A percentile compares a stretch with the other conserved stretches of the same genome.
These are phyloP conservation scores for Sebastes itinus DNA, from an alignment of 2,797 vertebrate genomes.

Conservation along the genomic window DNA sequence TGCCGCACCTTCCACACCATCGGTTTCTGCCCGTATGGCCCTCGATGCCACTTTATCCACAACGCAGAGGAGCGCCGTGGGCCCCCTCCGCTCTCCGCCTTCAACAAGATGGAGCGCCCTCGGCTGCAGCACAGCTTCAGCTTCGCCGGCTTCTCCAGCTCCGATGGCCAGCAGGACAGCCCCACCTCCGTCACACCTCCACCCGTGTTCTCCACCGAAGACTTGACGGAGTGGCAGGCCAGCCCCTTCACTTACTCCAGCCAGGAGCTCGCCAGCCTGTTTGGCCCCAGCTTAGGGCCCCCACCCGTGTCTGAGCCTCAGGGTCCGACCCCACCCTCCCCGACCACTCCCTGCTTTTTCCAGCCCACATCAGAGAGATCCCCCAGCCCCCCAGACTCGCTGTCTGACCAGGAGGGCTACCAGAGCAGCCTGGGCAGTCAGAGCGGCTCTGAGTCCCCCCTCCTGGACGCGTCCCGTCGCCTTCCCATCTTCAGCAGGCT, in stretches of 20 bases:
- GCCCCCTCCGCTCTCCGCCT: constrained; percentile 71
- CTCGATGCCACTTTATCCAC: constrained; percentile 89
- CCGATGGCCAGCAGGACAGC: constrained; percentile 84
- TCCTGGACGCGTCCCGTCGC: constrained; percentile 87
- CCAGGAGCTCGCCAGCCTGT: constrained; percentile 87
- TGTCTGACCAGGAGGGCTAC: constrained; percentile 91
- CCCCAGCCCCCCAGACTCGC: constrained; percentile 86
- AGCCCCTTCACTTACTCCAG: constrained; percentile 86
- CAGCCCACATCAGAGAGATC: constrained; percentile 85
- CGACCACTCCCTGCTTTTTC: constrained; percentile 82
- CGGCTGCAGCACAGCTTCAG: constrained; percentile 91
- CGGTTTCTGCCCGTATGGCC: constrained; percentile 86
- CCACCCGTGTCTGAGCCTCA: constrained; percentile 40
- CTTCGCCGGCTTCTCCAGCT: constrained; percentile 88
- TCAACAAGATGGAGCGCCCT: constrained; percentile 80
- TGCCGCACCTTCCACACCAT: constrained; percentile 89
- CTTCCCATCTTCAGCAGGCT: constrained; percentile 95
- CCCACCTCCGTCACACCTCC: constrained; percentile 89
- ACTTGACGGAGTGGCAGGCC: constrained; percentile 84
- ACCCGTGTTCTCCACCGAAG: constrained; percentile 82
- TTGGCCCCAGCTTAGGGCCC: constrained; percentile 81
- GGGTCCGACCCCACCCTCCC: constrained; percentile 51
- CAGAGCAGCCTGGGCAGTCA: constrained; percentile 90
- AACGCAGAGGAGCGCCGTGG: constrained; percentile 86
- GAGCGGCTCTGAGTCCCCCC: constrained; percentile 89